phyloP scores from a whole-genome alignment of 2,113 vertebrate species.

The Psephotus haematonotus region DNA sequence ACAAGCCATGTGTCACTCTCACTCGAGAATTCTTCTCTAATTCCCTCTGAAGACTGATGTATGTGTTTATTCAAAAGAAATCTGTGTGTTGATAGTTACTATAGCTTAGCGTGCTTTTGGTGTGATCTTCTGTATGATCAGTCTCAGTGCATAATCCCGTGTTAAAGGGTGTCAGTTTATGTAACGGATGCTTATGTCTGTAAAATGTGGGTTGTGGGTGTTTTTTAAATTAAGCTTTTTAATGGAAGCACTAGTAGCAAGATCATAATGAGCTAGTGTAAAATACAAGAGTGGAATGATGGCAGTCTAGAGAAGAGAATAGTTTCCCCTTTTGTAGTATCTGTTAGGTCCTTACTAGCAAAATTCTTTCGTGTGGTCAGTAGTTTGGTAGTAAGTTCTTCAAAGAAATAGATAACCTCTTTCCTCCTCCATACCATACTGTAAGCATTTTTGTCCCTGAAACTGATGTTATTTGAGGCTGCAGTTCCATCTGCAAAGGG shows the following conservation, averaged over 20 bases:
- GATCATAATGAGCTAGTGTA: neutral
- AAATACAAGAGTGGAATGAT: neutral
- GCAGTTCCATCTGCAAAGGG: neutral
- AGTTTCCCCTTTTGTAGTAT: neutral
- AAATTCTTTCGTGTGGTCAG: neutral
- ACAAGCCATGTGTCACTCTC: neutral
- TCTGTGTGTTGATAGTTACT: neutral
- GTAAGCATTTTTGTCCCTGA: neutral
- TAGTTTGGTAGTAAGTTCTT: neutral
- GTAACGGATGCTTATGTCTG: neutral
- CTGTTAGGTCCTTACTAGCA: neutral
- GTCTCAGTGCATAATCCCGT: neutral
- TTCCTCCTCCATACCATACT: neutral
- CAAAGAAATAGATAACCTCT: neutral
- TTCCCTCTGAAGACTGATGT: neutral
- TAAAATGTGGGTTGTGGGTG: neutral
- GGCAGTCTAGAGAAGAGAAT: fast-evolving
- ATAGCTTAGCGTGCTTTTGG: neutral
- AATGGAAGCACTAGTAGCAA: neutral
- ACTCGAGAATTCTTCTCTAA: neutral
- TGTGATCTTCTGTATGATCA: neutral
- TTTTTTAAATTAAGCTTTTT: neutral
- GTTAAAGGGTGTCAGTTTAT: neutral
- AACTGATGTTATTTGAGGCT: neutral
- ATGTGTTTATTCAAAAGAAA: neutral